Evolutionary conservation across 2,113 vertebrate species (phyloP).

Genomic region (Lepisosteus osseus): DNA sequence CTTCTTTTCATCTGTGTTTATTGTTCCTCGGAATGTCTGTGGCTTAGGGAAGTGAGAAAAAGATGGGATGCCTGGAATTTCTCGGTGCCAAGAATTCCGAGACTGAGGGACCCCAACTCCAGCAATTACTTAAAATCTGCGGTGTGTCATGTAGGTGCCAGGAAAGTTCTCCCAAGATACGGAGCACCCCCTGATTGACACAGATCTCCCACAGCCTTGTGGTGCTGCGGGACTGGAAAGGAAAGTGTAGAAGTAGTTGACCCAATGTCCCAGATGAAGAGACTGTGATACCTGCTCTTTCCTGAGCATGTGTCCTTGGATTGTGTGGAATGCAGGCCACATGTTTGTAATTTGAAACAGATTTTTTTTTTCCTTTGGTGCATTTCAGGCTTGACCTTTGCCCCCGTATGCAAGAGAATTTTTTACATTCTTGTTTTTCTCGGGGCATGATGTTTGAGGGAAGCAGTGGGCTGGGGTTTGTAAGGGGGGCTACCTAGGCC

Average conservation of each 20-base stretch:
- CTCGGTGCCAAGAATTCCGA: too few relatives aligned
- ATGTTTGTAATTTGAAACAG: constrained; percentile 56
- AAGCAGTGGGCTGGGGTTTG: not conserved
- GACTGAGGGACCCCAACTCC: too few relatives aligned
- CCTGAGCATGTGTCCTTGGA: too few relatives aligned
- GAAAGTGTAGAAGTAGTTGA: too few relatives aligned
- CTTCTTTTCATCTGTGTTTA: too few relatives aligned
- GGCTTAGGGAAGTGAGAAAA: too few relatives aligned
- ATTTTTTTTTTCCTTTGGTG: constrained; percentile 36
- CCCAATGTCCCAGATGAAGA: too few relatives aligned
- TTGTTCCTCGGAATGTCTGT: too few relatives aligned
- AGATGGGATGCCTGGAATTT: too few relatives aligned
- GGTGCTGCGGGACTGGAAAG: too few relatives aligned
- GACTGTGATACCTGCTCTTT: too few relatives aligned
- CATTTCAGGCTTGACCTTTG: constrained; percentile 48
- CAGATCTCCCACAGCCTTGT: not conserved
- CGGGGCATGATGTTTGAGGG: constrained; percentile 24
- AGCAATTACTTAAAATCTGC: too few relatives aligned
- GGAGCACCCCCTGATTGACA: not conserved
- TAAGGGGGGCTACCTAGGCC: constrained; percentile 7
- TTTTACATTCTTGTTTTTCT: constrained; percentile 57
- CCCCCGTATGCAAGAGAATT: constrained; percentile 51
- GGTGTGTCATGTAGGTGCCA: not conserved
- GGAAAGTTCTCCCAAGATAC: not conserved
- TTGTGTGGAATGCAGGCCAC: constrained; percentile 37